These are phyloP conservation scores for Vesta saturnalis DNA, from an alignment of 2,888 invertebrate species.

Conservation along the genomic window DNA sequence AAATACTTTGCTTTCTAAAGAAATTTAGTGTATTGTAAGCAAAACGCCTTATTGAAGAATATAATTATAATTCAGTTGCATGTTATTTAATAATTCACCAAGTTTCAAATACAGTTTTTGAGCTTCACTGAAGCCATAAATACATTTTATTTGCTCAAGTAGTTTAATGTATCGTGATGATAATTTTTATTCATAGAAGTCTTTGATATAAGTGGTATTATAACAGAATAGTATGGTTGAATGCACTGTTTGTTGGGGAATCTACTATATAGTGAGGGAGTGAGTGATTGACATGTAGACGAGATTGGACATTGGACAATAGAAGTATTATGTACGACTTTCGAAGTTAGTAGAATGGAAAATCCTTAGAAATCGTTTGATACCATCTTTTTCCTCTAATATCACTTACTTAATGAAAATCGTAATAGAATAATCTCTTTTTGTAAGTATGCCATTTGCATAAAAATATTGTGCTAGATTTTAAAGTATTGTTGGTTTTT, in stretches of 20 bases:
- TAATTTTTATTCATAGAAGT: not conserved
- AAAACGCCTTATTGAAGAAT: no score
- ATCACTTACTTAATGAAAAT: not conserved
- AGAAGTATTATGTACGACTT: not conserved
- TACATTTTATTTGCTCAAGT: not conserved
- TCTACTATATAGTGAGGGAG: slow-evolving; percentile 13
- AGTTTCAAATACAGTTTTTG: no score
- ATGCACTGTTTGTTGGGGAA: slow-evolving; percentile 5
- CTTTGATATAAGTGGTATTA: slow-evolving; percentile 1
- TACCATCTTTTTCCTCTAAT: not conserved
- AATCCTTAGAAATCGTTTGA: slow-evolving; percentile 5
- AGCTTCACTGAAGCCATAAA: no score
- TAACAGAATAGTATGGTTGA: not conserved
- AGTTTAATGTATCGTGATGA: not conserved
- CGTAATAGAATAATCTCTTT: no score
- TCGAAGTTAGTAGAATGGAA: slow-evolving; percentile 8
- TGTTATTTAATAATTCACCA: no score
- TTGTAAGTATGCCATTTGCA: no score
- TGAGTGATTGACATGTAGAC: slow-evolving; percentile 17
- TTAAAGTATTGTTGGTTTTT: no score
- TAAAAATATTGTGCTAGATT: no score
- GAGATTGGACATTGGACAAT: slow-evolving; percentile 12
- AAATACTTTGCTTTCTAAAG: no score
- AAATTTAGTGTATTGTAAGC: no score
- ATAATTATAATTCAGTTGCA: no score